phyloP scores from a whole-genome alignment of 2,797 vertebrate species.

The Acanthiza pusilla region DNA sequence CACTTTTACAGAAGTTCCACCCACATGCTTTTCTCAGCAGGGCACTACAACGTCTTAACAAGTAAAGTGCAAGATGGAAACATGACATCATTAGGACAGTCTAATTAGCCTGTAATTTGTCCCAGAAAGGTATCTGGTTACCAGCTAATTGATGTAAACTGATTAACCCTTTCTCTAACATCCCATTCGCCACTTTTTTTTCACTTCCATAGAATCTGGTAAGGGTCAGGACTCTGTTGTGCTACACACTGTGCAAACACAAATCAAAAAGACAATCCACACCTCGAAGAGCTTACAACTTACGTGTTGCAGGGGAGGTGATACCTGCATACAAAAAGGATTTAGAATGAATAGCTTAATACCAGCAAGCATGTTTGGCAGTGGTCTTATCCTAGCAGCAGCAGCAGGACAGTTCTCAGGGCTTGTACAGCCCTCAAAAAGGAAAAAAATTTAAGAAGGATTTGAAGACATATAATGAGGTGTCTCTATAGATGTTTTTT shows the following conservation, averaged over 20 bases:
- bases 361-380: not conserved
- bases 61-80: slow-evolving; percentile 56
- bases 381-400: not conserved
- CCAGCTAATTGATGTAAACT: slow-evolving; percentile 61
- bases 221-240: slow-evolving; percentile 54
- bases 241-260: slow-evolving; percentile 29
- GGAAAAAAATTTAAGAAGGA: not conserved
- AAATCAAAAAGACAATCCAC: slow-evolving; percentile 36
- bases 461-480: slow-evolving; percentile 10
- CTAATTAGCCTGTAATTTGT: slow-evolving; percentile 59
- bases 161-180: slow-evolving; percentile 57
- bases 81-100: slow-evolving; percentile 55
- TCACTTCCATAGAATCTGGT: slow-evolving; percentile 4
- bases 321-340: slow-evolving; percentile 42
- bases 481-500: slow-evolving; percentile 1
- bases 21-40: slow-evolving; percentile 32
- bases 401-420: not conserved
- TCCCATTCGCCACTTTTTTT: slow-evolving; percentile 21
- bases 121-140: slow-evolving; percentile 50
- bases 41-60: not conserved
- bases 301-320: not conserved
- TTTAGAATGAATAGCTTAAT: not conserved
- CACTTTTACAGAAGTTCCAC: not conserved
- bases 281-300: not conserved
- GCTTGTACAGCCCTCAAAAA: not conserved